Conservation (phyloP, 2,888 invertebrate genomes). For the Ectemnius continuus region DNA sequence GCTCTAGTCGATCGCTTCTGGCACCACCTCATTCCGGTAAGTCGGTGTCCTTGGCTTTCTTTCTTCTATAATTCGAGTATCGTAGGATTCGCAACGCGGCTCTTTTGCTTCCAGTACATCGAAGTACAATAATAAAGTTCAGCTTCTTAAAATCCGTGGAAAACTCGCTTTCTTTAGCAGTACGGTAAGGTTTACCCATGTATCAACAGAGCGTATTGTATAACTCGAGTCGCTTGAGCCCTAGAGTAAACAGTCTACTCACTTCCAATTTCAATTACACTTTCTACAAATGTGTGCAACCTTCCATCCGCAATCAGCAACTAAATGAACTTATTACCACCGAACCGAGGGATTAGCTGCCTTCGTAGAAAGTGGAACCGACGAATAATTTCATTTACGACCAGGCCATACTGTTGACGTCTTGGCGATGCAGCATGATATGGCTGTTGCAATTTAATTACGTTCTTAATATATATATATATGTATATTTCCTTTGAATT, state of each 20-base stretch:
- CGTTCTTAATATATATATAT: constrained; percentile 6
- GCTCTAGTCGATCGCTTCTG: constrained; percentile 89
- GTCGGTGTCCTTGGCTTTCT: constrained; percentile 38
- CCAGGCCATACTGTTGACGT: constrained; percentile 46
- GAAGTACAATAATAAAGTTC: constrained; percentile 7
- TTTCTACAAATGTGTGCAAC: constrained; percentile 32
- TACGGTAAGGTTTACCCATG: constrained; percentile 48
- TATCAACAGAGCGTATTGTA: constrained; percentile 9
- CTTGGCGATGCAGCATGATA: constrained; percentile 53
- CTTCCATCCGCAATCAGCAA: not conserved
- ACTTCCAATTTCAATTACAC: constrained; percentile 24
- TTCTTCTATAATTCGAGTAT: constrained; percentile 10
- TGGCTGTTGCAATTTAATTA: constrained; percentile 41
- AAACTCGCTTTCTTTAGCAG: constrained; percentile 26
- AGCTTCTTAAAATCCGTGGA: not conserved
- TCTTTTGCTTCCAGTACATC: too few species aligned
- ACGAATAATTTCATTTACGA: constrained; percentile 22
- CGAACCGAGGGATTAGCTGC: not conserved
- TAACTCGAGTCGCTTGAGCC: constrained; percentile 33
- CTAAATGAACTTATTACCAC: constrained; percentile 1
- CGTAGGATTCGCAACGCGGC: constrained; percentile 26
- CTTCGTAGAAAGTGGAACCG: constrained; percentile 32
- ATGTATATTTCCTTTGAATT: constrained; percentile 25
- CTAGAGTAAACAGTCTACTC: constrained; percentile 33
- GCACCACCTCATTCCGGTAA: constrained; percentile 76